These are phyloP conservation scores for Morus bassanus DNA, from an alignment of 2,797 vertebrate species.

Conservation along the genomic window DNA sequence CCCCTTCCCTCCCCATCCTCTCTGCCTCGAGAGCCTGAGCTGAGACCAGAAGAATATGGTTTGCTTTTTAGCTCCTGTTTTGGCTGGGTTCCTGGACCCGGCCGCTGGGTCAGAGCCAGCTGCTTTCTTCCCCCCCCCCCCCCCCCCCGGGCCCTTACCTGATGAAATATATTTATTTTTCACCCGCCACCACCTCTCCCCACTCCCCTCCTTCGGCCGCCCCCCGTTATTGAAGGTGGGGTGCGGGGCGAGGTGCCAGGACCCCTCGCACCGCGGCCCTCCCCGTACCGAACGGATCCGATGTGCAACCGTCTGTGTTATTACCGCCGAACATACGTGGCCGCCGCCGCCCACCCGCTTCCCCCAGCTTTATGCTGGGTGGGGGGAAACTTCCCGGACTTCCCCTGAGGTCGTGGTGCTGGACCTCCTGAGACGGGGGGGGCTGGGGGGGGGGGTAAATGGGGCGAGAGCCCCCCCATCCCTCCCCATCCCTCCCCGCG, in stretches of 20 bases:
- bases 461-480: background rate
- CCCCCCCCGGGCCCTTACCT: slow-evolving; percentile 47
- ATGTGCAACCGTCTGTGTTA: accelerated
- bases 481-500: slow-evolving; percentile 23
- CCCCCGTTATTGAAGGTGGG: background rate
- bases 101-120: slow-evolving; percentile 69
- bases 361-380: background rate
- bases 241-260: background rate
- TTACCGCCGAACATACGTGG: background rate
- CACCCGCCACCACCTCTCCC: background rate
- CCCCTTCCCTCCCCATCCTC: slow-evolving; percentile 28
- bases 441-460: background rate
- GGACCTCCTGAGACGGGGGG: background rate
- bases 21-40: slow-evolving; percentile 76
- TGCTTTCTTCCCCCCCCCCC: slow-evolving; percentile 40
- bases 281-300: accelerated
- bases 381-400: slow-evolving; percentile 59
- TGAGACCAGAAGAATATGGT: slow-evolving; percentile 77
- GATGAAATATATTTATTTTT: slow-evolving; percentile 63
- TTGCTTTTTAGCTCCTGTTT: slow-evolving; percentile 85
- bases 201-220: background rate
- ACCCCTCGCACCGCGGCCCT: background rate
- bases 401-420: background rate
- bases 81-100: slow-evolving; percentile 77
- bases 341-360: background rate